Base-by-base conservation (phyloP, 1,140 invertebrate species). In the Macrobrachium rosenbergii region DNA sequence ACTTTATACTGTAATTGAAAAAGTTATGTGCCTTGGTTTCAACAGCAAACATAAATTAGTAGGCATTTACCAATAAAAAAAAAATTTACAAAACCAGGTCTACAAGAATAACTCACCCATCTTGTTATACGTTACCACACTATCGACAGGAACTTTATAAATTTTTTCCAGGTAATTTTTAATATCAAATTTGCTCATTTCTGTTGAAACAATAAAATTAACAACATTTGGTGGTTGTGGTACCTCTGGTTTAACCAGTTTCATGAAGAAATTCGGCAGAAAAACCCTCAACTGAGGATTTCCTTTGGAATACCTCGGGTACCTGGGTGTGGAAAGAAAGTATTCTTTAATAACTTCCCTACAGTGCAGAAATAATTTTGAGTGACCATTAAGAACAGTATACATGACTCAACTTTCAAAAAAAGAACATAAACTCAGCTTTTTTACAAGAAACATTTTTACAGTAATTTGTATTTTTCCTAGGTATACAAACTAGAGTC, bases 151-250 rank as follows among this genome's bases (percentile, higher is more conserved):
- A 1, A 99, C 92, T 88, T 97, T 95, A 90, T 99, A 99, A 89
- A 99, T 98, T 92, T 99, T 98, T 91, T 98, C 95, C 82, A 99
- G 92, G 92, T 99, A 99, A 93, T 98, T 98, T 92, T 95, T 95
- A 0, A 99, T 93, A 92, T 99, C 98, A 88, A 93, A 90, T 92
- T 94, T 95, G 17, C 96, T 98, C 95, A 98, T 98, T 93, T 93
- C 91, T 92, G 96, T 95, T 8, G 97, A 97, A 89, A 96, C 96
- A 69, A 95, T 93, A 93, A 99, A 99, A 73, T 95, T 93, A 1
- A 97, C 95, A 67, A 96, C 91, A 93, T 98, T 97, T 62, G 94
- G 93, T 79, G 95, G 95, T 28, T 94, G 92, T 2, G 90, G 64
- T 62, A 93, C 90, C 8, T 91, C 90, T 6, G 95, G 94, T 77